Conservation (phyloP, 2,797 vertebrate genomes). For the Acanthurus lineatus region DNA sequence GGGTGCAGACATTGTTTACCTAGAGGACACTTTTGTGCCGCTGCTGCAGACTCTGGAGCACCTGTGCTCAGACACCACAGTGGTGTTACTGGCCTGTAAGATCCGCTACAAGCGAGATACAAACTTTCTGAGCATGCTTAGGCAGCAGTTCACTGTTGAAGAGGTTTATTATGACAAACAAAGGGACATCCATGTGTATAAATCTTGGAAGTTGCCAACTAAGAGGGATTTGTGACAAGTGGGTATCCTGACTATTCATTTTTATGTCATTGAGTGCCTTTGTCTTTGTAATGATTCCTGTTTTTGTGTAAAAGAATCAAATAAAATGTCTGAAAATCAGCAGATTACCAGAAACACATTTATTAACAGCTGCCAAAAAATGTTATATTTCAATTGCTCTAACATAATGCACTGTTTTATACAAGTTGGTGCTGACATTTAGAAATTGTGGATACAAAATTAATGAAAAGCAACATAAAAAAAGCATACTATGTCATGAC, state of each 20-base stretch:
- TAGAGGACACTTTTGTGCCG: conserved; percentile 93
- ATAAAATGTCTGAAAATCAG: conserved; percentile 9
- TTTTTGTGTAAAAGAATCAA: neutral
- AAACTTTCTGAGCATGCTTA: conserved; percentile 89
- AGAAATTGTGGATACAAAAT: conserved; percentile 81
- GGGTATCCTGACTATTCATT: neutral
- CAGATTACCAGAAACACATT: conserved; percentile 78
- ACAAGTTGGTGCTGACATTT: conserved; percentile 79
- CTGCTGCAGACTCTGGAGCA: conserved; percentile 91
- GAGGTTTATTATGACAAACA: conserved; percentile 90
- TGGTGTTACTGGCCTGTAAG: conserved; percentile 91
- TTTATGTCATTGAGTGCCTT: neutral
- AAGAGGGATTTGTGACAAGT: conserved; percentile 81
- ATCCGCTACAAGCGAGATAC: conserved; percentile 94
- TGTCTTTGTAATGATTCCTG: neutral
- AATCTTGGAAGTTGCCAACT: conserved; percentile 79
- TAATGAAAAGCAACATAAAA: conserved; percentile 74
- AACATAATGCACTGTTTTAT: conserved; percentile 80
- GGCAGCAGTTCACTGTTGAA: conserved; percentile 82
- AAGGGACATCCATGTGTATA: conserved; percentile 91
- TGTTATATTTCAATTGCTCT: conserved; percentile 81
- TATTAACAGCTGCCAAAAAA: conserved; percentile 87
- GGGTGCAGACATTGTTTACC: conserved; percentile 95
- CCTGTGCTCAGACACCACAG: conserved; percentile 85
- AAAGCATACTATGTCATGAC: conserved; percentile 73